These are phyloP conservation scores for Drosophila rhopaloa DNA, from an alignment of 1,140 invertebrate species.

Conservation along the genomic window DNA sequence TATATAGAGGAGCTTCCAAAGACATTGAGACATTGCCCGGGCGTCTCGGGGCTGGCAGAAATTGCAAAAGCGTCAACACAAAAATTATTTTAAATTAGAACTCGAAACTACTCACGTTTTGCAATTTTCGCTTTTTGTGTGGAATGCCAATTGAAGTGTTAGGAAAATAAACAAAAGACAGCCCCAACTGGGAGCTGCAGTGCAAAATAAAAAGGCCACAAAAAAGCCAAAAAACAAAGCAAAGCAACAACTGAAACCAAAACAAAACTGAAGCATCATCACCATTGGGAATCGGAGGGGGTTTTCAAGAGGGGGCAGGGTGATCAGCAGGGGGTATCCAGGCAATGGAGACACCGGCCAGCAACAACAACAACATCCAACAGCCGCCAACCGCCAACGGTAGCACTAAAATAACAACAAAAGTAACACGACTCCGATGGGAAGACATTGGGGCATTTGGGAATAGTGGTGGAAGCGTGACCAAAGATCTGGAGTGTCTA, in stretches of 20 bases:
- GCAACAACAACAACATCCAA: slow-evolving; percentile 21
- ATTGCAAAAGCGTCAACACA: slow-evolving; percentile 83
- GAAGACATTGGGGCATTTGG: slow-evolving; percentile 33
- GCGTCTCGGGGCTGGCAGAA: slow-evolving; percentile 61
- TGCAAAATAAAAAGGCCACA: slow-evolving; percentile 36
- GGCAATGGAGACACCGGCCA: slow-evolving; percentile 35
- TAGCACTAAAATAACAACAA: slow-evolving; percentile 81
- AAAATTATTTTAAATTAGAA: slow-evolving; percentile 84
- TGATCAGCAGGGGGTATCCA: slow-evolving; percentile 41
- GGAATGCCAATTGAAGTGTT: slow-evolving; percentile 83
- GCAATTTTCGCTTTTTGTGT: slow-evolving; percentile 82
- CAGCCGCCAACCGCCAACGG: slow-evolving; percentile 56
- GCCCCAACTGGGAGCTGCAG: slow-evolving; percentile 63
- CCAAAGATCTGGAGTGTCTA: slow-evolving; percentile 5
- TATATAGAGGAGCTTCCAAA: slow-evolving; percentile 39
- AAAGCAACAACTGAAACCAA: slow-evolving; percentile 31
- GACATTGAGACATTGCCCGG: slow-evolving; percentile 60
- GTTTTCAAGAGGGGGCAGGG: slow-evolving; percentile 6
- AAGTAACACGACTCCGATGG: slow-evolving; percentile 73
- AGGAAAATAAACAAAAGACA: slow-evolving; percentile 80
- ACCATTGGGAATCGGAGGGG: slow-evolving; percentile 46
- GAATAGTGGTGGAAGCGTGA: slow-evolving; percentile 47
- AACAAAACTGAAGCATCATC: slow-evolving; percentile 79
- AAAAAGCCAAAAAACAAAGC: slow-evolving; percentile 25
- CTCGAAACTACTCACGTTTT: slow-evolving; percentile 83